Conservation (phyloP, 2,888 invertebrate genomes). For the Blera fallax region DNA sequence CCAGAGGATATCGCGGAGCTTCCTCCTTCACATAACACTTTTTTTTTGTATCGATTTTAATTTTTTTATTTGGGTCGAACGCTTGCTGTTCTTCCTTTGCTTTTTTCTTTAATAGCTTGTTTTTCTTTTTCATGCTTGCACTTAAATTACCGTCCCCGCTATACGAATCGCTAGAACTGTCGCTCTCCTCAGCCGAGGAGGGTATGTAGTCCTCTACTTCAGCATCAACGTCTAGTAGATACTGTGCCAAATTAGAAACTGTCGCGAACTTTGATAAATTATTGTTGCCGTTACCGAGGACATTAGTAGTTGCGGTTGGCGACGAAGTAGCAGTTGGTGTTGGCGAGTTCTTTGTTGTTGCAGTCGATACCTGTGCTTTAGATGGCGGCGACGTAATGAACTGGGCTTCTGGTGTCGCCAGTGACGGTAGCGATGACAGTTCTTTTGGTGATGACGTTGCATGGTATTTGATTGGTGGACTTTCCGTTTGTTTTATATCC, state of each 20-base stretch:
- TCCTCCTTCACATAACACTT: conserved; percentile 83
- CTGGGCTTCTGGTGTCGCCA: conserved; percentile 73
- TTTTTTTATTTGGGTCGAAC: conserved; percentile 81
- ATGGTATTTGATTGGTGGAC: conserved; percentile 27
- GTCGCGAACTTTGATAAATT: conserved; percentile 82
- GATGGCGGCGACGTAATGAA: conserved; percentile 53
- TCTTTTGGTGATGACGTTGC: conserved; percentile 37
- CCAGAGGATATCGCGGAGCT: conserved; percentile 83
- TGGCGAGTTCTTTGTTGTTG: conserved; percentile 70
- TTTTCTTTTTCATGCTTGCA: conserved; percentile 81
- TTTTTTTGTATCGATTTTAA: conserved; percentile 80
- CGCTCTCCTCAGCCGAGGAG: conserved; percentile 79
- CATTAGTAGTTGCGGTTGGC: conserved; percentile 63
- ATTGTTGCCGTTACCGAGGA: conserved; percentile 76
- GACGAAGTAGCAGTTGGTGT: conserved; percentile 76
- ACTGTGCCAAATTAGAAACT: conserved; percentile 82
- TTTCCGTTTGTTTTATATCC: background rate
- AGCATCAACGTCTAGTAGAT: conserved; percentile 81
- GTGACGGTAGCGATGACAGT: conserved; percentile 52
- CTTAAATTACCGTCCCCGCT: conserved; percentile 79
- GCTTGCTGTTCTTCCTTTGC: conserved; percentile 78
- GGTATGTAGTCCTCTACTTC: conserved; percentile 81
- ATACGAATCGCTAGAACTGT: conserved; percentile 79
- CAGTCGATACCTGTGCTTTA: conserved; percentile 75
- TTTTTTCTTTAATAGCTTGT: conserved; percentile 79